Evolutionary conservation across 2,888 invertebrate species (phyloP).

Genomic region (Sphinx pinastri): DNA sequence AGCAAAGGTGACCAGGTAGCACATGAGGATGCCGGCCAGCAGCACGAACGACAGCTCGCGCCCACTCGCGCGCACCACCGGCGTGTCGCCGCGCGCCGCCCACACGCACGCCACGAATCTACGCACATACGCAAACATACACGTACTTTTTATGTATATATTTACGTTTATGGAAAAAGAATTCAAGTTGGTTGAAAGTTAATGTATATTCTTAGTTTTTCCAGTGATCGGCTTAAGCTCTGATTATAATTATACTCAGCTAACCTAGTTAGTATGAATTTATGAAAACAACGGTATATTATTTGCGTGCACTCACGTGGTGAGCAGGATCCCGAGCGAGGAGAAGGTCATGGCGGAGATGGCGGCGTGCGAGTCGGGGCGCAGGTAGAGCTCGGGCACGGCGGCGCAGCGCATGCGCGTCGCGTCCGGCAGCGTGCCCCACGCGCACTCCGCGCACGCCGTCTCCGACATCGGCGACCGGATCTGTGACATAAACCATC

Average conservation of each 20-base stretch:
- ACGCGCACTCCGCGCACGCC: slow-evolving; percentile 91
- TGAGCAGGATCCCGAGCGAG: slow-evolving; percentile 92
- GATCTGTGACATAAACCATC: slow-evolving; percentile 81
- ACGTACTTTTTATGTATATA: too few relatives aligned
- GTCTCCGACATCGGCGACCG: slow-evolving; percentile 91
- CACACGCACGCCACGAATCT: slow-evolving; percentile 90
- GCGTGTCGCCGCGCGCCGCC: slow-evolving; percentile 93
- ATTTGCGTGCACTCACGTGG: slow-evolving; percentile 71
- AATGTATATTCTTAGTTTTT: too few relatives aligned
- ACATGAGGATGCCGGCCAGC: slow-evolving; percentile 93
- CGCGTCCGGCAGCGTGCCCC: slow-evolving; percentile 91
- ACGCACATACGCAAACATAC: slow-evolving; percentile 29
- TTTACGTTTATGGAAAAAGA: too few relatives aligned
- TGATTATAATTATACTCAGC: too few relatives aligned
- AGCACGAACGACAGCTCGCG: slow-evolving; percentile 95
- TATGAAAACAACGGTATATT: too few relatives aligned
- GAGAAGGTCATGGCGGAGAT: slow-evolving; percentile 96
- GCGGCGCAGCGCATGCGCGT: slow-evolving; percentile 88
- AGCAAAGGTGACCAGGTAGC: slow-evolving; percentile 96
- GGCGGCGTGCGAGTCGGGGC: slow-evolving; percentile 92
- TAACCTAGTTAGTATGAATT: too few relatives aligned
- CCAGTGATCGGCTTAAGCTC: too few relatives aligned
- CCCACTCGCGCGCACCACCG: slow-evolving; percentile 97
- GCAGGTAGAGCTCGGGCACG: slow-evolving; percentile 92
- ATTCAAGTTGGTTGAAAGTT: too few relatives aligned